Evolutionary conservation across 2,113 vertebrate genomes (phyloP).

Genomic region (Genyomyrus donnyi): DNA sequence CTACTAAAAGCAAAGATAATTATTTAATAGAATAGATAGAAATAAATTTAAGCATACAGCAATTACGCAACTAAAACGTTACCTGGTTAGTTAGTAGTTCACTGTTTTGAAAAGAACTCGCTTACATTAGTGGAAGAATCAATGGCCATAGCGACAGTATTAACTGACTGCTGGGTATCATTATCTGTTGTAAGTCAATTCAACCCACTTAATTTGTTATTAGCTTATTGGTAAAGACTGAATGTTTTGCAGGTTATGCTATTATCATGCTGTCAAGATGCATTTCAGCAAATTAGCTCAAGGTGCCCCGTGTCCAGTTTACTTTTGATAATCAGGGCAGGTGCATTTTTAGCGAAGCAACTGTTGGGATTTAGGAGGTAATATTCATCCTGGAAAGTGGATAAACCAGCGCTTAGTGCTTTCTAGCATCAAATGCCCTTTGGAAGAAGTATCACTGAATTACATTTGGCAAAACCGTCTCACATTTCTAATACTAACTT

Average conservation of each 20-base stretch:
- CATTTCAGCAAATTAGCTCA: background rate
- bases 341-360: background rate
- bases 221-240: background rate
- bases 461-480: background rate
- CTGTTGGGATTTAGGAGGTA: background rate
- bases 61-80: background rate
- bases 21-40: background rate
- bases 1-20: background rate
- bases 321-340: background rate
- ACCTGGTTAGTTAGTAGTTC: background rate
- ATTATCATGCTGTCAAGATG: slow-evolving; percentile 1
- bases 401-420: background rate
- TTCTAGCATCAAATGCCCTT: background rate
- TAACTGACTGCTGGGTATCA: background rate
- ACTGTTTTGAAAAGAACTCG: background rate
- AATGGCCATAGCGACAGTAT: background rate
- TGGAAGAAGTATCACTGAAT: background rate
- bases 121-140: background rate
- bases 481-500: background rate
- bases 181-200: background rate
- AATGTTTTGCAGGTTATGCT: slow-evolving; percentile 5
- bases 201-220: background rate
- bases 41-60: background rate
- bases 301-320: background rate
- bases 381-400: background rate